These are phyloP conservation scores for Ichneumoninae sp. DNA, from an alignment of 2,888 invertebrate species.

Conservation along the genomic window DNA sequence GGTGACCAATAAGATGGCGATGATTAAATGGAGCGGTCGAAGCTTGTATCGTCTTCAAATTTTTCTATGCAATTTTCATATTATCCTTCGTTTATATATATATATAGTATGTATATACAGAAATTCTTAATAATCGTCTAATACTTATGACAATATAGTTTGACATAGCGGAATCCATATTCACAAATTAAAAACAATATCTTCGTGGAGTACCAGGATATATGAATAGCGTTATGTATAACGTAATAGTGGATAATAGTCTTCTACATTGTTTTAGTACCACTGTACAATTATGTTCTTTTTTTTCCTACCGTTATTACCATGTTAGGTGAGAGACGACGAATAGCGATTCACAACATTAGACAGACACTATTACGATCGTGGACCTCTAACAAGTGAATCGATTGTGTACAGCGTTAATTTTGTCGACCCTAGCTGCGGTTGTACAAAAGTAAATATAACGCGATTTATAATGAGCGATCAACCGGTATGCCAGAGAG, in stretches of 20 bases:
- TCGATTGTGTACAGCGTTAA: conserved; percentile 2
- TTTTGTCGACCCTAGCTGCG: conserved; percentile 1
- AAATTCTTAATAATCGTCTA: conserved; percentile 54
- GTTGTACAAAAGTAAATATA: conserved; percentile 39
- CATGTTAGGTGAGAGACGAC: conserved; percentile 40
- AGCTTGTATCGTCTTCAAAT: conserved; percentile 11
- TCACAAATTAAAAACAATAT: conserved; percentile 54
- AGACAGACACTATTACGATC: conserved; percentile 36
- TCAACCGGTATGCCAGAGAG: conserved; percentile 24
- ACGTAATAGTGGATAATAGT: conserved; percentile 37
- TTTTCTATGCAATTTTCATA: conserved; percentile 12
- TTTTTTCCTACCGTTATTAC: conserved; percentile 38
- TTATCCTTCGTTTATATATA: conserved; percentile 43
- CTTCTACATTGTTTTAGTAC: conserved; percentile 41
- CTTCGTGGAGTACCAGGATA: conserved; percentile 39
- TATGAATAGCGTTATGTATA: conserved; percentile 22
- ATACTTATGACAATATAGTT: conserved; percentile 53
- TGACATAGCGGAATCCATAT: conserved; percentile 54
- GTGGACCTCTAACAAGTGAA: conserved; percentile 23
- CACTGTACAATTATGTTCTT: conserved; percentile 29
- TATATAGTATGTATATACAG: conserved; percentile 56
- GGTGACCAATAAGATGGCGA: conserved; percentile 58
- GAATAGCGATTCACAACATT: conserved; percentile 54
- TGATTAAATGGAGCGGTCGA: neutral
- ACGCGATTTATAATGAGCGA: conserved; percentile 16